A percentile compares a stretch with the other conserved stretches of the same genome.
Conservation (phyloP, 2,888 invertebrate species). For the Apocheima hispidaria region DNA sequence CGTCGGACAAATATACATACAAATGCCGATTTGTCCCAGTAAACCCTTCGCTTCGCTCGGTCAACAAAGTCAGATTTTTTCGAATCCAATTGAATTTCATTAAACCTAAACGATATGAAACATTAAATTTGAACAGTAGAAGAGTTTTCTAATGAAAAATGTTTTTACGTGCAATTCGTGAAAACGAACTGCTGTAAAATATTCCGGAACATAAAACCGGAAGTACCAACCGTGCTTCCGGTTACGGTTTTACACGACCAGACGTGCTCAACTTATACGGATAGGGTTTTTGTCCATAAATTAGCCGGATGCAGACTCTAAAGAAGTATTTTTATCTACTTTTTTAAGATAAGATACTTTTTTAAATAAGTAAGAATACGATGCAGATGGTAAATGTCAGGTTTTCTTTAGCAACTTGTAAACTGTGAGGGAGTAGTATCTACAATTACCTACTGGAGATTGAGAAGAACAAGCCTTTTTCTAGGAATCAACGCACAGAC, state of each 20-base stretch:
- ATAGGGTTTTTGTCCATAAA: slow-evolving; percentile 22
- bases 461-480: too few species aligned
- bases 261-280: slow-evolving; percentile 38
- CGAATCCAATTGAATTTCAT: slow-evolving; percentile 4
- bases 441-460: too few species aligned
- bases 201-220: slow-evolving; percentile 76
- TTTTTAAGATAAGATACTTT: slow-evolving; percentile 39
- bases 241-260: slow-evolving; percentile 66
- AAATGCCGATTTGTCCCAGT: too few species aligned
- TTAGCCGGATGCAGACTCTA: slow-evolving; percentile 29
- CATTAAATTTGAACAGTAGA: slow-evolving; percentile 26
- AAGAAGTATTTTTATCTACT: slow-evolving; percentile 38
- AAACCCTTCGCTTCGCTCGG: neutral
- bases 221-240: slow-evolving; percentile 56
- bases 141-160: slow-evolving; percentile 64
- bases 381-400: neutral
- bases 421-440: neutral
- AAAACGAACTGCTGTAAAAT: slow-evolving; percentile 78
- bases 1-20: too few species aligned
- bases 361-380: slow-evolving; percentile 4
- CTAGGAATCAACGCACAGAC: too few species aligned
- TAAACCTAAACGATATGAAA: slow-evolving; percentile 5
- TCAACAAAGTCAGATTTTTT: neutral
- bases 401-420: neutral
- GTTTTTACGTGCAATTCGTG: slow-evolving; percentile 75